Base-by-base conservation (phyloP, 2,797 vertebrate genomes). In the Parambassis ranga region DNA sequence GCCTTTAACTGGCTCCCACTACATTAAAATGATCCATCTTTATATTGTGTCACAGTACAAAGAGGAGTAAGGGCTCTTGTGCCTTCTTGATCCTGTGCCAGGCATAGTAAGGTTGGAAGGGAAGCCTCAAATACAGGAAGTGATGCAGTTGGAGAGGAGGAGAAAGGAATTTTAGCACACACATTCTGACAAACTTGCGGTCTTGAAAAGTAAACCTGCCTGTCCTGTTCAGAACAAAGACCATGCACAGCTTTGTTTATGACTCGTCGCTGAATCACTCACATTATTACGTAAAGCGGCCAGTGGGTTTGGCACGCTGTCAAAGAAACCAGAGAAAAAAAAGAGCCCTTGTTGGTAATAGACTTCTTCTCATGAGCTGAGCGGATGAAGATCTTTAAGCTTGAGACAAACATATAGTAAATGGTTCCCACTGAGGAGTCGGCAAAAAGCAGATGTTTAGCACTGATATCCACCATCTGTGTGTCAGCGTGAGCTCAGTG, bases 361-460 rank as follows among this genome's bases (percentile, higher is more conserved):
- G 35, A 7, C 10, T 48, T 27, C 18, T 52, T 81, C 60, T 80
- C 55, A 51, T 61, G 35, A 64, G 10, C 13, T 8, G 43, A 44
- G 52, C 10, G 31, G 72, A 69, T 27, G 64, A 7, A 59, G 15
- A 47, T 57, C 51, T 62, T 76, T 56, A 67, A 39, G 23, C 13
- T 49, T 10, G 23, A 72, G 52, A 70, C 59, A 56, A 70, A 79
- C 61, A 64, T 7, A 28, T 8, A 41, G 18, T 59, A 61, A 87
- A 55, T 10, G 48, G 15, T 85, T 82, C 76, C 67, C 35, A 75
- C 22, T 22, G 37, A 46, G 10, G 52, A 47, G 43, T 55, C 13
- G 0, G 16, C 20, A 20, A 71, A 69, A 28, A 52, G 35, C 79
- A 75, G 73, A 81, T 83, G 82, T 71, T 36, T 16, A 46, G 28